Evolutionary conservation across 2,797 vertebrate species (phyloP).

Genomic region (Merluccius polli): DNA sequence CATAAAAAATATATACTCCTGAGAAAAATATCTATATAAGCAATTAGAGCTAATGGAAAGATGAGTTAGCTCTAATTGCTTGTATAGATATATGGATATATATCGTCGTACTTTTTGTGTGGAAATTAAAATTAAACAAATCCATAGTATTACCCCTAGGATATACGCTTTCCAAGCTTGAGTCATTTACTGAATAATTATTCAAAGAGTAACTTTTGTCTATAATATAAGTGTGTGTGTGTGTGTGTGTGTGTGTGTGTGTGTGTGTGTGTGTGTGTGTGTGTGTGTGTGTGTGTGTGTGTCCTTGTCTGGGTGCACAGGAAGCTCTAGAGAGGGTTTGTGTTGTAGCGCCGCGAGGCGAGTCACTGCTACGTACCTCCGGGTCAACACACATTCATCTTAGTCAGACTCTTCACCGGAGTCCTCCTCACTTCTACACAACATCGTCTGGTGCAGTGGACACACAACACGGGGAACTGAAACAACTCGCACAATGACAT

Average conservation of each 20-base stretch:
- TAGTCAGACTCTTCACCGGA: conserved; percentile 47
- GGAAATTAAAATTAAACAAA: background rate
- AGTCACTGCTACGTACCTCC: conserved; percentile 46
- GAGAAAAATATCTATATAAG: background rate
- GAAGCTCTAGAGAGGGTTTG: conserved; percentile 49
- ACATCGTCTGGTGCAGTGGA: background rate
- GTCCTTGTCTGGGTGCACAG: conserved; percentile 30
- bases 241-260: conserved; percentile 14
- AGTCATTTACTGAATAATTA: background rate
- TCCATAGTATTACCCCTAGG: background rate
- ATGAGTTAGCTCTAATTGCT: background rate
- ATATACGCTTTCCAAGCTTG: background rate
- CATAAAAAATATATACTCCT: background rate
- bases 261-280: conserved; percentile 13
- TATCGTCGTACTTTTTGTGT: background rate
- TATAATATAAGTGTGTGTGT: background rate
- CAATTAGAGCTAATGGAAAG: background rate
- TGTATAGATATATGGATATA: background rate
- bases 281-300: conserved; percentile 13
- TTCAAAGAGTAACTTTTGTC: background rate
- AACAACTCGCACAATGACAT: background rate
- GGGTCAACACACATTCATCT: conserved; percentile 55
- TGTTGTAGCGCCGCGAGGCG: conserved; percentile 57
- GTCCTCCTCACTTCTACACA: conserved; percentile 30
- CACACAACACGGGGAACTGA: conserved; percentile 4